A percentile compares a stretch with the other conserved stretches of the same genome.
Conservation (phyloP, 2,888 invertebrate genomes). For the Erebia ligea region DNA sequence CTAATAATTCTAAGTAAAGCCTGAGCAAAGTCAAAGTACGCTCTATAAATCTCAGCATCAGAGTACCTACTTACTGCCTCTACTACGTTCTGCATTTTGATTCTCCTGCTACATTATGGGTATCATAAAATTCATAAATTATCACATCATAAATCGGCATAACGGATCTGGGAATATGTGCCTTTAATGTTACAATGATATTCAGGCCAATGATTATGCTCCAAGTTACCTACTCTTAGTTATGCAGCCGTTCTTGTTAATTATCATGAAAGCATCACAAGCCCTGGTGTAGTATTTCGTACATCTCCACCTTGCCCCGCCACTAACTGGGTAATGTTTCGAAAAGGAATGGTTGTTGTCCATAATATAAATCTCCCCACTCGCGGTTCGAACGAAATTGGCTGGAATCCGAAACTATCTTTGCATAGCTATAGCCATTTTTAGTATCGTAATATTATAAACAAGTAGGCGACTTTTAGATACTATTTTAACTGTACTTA, state of each 20-base stretch:
- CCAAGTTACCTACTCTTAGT: neutral
- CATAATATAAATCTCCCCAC: conserved; percentile 44
- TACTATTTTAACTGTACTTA: neutral
- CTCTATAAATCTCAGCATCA: too few relatives aligned
- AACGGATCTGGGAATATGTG: conserved; percentile 4
- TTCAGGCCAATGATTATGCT: neutral
- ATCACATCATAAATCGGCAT: neutral
- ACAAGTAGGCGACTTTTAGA: neutral
- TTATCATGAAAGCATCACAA: conserved; percentile 40
- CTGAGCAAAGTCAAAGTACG: too few relatives aligned
- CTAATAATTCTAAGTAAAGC: too few relatives aligned
- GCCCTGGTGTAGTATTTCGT: conserved; percentile 45
- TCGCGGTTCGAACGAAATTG: conserved; percentile 38
- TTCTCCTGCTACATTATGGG: too few relatives aligned
- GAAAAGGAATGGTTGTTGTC: conserved; percentile 43
- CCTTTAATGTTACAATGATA: conserved; percentile 15
- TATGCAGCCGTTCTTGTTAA: conserved; percentile 26
- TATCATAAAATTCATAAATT: too few relatives aligned
- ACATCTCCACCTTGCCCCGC: conserved; percentile 48
- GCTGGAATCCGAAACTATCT: conserved; percentile 35
- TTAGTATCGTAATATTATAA: neutral
- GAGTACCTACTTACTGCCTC: too few relatives aligned
- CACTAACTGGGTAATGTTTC: conserved; percentile 44
- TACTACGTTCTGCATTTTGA: too few relatives aligned
- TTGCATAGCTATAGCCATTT: neutral